Evolutionary conservation across 2,888 invertebrate genomes (phyloP).

Genomic region (Nephrocerus scutellatus): DNA sequence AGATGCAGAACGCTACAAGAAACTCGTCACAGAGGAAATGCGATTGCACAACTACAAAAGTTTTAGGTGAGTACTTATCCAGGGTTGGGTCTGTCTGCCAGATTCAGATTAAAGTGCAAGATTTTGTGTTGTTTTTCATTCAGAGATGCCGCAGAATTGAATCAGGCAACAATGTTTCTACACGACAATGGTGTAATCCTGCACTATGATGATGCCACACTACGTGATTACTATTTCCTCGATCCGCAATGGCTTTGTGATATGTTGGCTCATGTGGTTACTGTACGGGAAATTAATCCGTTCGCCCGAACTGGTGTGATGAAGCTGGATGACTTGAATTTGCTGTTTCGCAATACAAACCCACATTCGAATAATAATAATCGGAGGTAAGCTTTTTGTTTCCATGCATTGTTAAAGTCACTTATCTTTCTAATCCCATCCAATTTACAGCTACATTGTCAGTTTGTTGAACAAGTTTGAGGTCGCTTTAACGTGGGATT

Average conservation of each 20-base stretch:
- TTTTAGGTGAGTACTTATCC: slow-evolving; percentile 29
- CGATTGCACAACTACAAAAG: slow-evolving; percentile 45
- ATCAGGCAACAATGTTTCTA: slow-evolving; percentile 92
- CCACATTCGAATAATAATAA: slow-evolving; percentile 62
- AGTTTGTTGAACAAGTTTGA: slow-evolving; percentile 94
- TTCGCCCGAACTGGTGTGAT: slow-evolving; percentile 90
- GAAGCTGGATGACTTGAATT: slow-evolving; percentile 86
- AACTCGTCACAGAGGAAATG: slow-evolving; percentile 46
- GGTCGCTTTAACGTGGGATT: slow-evolving; percentile 94
- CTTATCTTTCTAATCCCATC: too few species aligned
- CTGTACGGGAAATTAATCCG: slow-evolving; percentile 94
- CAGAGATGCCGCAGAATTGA: slow-evolving; percentile 82
- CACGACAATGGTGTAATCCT: slow-evolving; percentile 95
- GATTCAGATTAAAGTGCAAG: background rate
- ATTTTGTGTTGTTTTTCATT: too few species aligned
- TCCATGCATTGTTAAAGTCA: background rate
- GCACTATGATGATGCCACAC: slow-evolving; percentile 89
- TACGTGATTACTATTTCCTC: slow-evolving; percentile 91
- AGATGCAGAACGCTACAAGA: slow-evolving; percentile 67
- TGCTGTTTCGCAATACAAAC: slow-evolving; percentile 84
- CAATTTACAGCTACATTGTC: slow-evolving; percentile 67
- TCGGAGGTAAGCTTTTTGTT: slow-evolving; percentile 36
- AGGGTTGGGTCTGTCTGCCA: background rate
- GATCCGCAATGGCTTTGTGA: slow-evolving; percentile 99
- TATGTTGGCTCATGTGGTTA: slow-evolving; percentile 93